phyloP scores from a whole-genome alignment of 2,888 invertebrate species.

The Morinoia aosen region DNA sequence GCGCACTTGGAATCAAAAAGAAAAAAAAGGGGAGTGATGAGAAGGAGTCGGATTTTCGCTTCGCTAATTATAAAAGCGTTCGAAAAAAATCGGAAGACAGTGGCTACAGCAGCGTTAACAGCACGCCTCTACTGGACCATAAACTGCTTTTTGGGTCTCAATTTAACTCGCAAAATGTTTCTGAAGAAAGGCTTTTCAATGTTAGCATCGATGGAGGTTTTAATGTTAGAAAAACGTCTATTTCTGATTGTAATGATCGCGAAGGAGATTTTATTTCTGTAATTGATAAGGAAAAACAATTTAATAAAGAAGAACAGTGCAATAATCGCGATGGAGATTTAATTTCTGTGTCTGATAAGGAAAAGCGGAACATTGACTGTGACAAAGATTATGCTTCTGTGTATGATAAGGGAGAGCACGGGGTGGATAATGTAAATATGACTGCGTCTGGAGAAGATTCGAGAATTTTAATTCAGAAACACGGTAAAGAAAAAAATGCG shows the following conservation, averaged over 20 bases:
- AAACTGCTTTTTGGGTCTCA: neutral
- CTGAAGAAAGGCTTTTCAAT: too few relatives aligned
- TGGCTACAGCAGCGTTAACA: neutral
- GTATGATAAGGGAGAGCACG: neutral
- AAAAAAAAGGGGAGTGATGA: conserved; percentile 61
- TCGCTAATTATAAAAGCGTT: conserved; percentile 26
- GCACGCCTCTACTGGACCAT: neutral
- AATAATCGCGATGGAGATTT: neutral
- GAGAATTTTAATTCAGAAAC: neutral
- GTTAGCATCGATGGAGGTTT: neutral
- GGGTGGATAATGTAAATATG: neutral
- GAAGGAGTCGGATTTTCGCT: conserved; percentile 23
- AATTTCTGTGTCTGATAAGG: neutral
- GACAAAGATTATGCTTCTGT: neutral
- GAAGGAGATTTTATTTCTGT: neutral
- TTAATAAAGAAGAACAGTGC: neutral
- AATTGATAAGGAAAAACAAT: neutral
- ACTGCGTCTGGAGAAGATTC: neutral
- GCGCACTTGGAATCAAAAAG: conserved; percentile 65
- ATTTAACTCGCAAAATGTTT: neutral
- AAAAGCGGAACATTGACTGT: neutral
- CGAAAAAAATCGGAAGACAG: conserved; percentile 1
- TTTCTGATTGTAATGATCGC: neutral
- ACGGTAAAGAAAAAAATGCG: neutral
- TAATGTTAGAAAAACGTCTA: neutral